Base-by-base conservation (phyloP, 1,140 invertebrate genomes). In the Pemphigus obesinymphae region DNA sequence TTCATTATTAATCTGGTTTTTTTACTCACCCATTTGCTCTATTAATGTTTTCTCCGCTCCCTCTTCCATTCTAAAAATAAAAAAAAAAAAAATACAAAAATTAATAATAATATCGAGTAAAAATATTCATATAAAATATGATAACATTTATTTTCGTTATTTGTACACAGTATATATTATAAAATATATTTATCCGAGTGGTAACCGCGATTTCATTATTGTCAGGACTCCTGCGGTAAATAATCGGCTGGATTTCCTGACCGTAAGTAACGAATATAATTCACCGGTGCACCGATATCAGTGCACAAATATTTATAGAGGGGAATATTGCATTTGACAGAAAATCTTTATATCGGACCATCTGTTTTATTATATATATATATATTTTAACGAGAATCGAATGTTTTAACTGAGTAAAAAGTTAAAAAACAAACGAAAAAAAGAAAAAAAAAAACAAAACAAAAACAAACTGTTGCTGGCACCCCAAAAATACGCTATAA, bases 1-100 rank as follows among this genome's bases (percentile, higher is more conserved):
- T 15, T 66, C 37, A 37, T 66, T n/a, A 37, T 66, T 37, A n/a
- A 17, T n/a, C n/a, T 66, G 34, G n/a, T 37, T 63, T 15, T 50
- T 70, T 75, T 75, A 89, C 90, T 90, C 86, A 93, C 92, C 92
- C 93, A 91, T 94, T 94, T n/a, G 90, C 89, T 82, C 93, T 89
- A 82, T 92, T 90, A 29, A 90, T 90, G 83, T 92, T 90, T 84
- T 94, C 93, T 68, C 91, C 92, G 76, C 91, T 91, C 43, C 90
- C 89, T 85, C 90, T 91, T 82, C 93, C 93, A 91, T 94, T 95
- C 93, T 94, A 91, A 90, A 91, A 92, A 91, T 88, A 89, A 90
- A 92, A 91, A 90, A 88, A 89, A 89, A 87, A 89, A 87, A 87
- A 85, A 85, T 86, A 34, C 31, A 20, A 82, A n/a, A n/a, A n/a